These are phyloP conservation scores for Phytoseiulus persimilis DNA, from an alignment of 2,888 invertebrate species.

Conservation along the genomic window DNA sequence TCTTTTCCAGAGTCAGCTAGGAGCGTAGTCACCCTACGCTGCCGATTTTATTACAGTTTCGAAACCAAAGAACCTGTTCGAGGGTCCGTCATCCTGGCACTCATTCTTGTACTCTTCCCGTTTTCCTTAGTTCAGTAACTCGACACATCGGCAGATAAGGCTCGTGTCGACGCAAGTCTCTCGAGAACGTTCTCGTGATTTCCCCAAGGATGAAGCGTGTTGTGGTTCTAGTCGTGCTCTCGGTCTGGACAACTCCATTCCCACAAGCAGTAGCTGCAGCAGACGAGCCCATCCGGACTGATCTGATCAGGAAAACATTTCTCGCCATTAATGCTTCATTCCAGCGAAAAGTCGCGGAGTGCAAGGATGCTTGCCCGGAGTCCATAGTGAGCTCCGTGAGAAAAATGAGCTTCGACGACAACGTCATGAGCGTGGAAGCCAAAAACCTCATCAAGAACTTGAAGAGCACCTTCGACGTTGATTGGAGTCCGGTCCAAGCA, in stretches of 20 bases:
- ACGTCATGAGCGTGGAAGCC: not conserved
- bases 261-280: not conserved
- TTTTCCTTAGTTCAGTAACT: not conserved
- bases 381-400: too few species aligned
- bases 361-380: not conserved
- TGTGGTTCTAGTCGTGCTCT: not conserved
- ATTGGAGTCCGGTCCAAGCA: not conserved
- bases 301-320: not conserved
- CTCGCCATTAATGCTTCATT: not conserved
- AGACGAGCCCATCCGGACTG: not conserved
- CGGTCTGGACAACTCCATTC: not conserved
- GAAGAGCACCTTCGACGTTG: not conserved
- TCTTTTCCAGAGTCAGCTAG: not conserved
- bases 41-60: not conserved
- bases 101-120: not conserved
- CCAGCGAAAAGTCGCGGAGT: not conserved
- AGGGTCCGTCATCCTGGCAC: too few species aligned
- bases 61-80: not conserved
- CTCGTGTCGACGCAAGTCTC: not conserved
- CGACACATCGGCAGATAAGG: not conserved
- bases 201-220: not conserved
- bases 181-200: not conserved
- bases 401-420: constrained; percentile 5
- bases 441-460: constrained; percentile 5
- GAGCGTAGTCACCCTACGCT: too few species aligned